Percentiles rank a stretch among this genome's conserved stretches.
Evolutionary conservation across 2,113 vertebrate species (phyloP).

Genomic region (Symphodus melops): DNA sequence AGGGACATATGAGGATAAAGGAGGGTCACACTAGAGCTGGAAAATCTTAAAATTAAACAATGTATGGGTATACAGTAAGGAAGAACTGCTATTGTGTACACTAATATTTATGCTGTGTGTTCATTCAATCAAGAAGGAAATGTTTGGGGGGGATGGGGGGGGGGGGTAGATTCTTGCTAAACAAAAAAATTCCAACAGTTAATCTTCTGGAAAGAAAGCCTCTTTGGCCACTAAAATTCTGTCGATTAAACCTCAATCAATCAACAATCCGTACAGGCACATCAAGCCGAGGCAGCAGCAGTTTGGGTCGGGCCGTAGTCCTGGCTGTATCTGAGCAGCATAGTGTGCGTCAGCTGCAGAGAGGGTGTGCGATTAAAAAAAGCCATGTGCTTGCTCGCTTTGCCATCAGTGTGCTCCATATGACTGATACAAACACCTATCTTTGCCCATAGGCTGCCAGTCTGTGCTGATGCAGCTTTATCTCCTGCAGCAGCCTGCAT

Average conservation of each 20-base stretch:
- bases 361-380: conserved; percentile 44
- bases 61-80: background rate
- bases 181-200: background rate
- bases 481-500: conserved; percentile 34
- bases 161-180: conserved; percentile 5
- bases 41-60: background rate
- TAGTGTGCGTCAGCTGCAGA: conserved; percentile 24
- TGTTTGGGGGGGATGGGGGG: background rate
- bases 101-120: background rate
- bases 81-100: background rate
- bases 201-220: background rate
- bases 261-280: conserved; percentile 1
- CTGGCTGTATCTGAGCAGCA: conserved; percentile 40
- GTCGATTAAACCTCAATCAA: conserved; percentile 3
- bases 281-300: conserved; percentile 11
- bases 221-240: background rate
- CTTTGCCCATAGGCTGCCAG: conserved; percentile 13
- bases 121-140: background rate
- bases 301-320: conserved; percentile 28
- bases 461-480: conserved; percentile 23
- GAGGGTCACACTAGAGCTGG: conserved; percentile 30
- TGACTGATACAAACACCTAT: conserved; percentile 32
- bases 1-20: conserved; percentile 31
- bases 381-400: conserved; percentile 12
- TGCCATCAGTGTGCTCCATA: conserved; percentile 26